Percentiles rank a stretch among this genome's conserved stretches.
Conservation (phyloP, 1,140 invertebrate species). For the Nasonia longicornis region DNA sequence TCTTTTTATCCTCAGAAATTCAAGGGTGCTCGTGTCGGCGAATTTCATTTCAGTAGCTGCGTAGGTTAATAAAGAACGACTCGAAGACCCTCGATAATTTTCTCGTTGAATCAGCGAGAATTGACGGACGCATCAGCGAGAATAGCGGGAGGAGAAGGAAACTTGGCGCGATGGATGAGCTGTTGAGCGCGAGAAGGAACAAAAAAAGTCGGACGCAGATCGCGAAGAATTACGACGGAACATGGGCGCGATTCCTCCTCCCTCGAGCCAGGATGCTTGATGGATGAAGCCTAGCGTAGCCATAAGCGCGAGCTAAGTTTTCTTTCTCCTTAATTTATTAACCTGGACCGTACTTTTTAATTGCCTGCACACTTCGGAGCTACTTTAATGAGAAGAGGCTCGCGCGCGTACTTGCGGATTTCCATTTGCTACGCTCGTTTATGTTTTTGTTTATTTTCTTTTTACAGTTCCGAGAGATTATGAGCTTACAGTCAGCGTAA, state of each 20-base stretch:
- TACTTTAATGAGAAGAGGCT: not conserved
- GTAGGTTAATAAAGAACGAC: not conserved
- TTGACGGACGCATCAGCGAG: not conserved
- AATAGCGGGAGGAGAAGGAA: not conserved
- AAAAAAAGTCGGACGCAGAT: not conserved
- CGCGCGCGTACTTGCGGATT: not conserved
- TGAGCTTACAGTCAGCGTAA: too few relatives aligned
- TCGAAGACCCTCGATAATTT: conserved; percentile 5
- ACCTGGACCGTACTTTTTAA: conserved; percentile 29
- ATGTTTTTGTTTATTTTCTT: too few relatives aligned
- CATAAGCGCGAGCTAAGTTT: conserved; percentile 1
- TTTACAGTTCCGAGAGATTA: too few relatives aligned
- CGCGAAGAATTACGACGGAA: conserved; percentile 4
- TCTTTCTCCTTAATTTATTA: conserved; percentile 30
- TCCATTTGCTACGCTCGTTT: too few relatives aligned
- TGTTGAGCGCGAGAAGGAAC: not conserved
- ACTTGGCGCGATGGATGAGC: not conserved
- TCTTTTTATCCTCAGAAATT: too few relatives aligned
- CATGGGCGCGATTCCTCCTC: not conserved
- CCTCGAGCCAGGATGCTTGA: not conserved
- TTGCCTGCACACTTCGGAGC: conserved; percentile 1
- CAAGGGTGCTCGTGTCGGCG: conserved; percentile 3
- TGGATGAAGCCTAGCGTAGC: not conserved
- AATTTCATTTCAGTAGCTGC: not conserved
- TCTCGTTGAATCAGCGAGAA: conserved; percentile 28